Conservation (phyloP, 2,113 vertebrate species). For the Lipophrys pholis region DNA sequence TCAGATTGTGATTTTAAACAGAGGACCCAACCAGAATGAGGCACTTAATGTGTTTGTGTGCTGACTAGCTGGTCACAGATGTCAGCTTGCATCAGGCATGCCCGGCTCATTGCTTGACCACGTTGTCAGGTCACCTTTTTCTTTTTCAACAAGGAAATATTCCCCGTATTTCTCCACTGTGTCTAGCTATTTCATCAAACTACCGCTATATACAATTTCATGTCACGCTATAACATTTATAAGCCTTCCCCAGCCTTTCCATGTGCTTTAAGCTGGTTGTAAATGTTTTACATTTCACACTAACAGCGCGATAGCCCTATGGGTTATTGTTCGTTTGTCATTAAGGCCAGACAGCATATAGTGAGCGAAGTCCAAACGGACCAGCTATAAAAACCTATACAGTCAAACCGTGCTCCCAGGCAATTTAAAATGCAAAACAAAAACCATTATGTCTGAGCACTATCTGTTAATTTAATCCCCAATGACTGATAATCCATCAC, state of each 20-base stretch:
- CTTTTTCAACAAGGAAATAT: constrained; percentile 32
- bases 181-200: constrained; percentile 47
- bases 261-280: constrained; percentile 13
- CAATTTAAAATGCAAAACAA: constrained; percentile 99
- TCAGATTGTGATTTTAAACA: constrained; percentile 85
- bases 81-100: constrained; percentile 58
- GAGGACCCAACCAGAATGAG: constrained; percentile 90
- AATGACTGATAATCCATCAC: constrained; percentile 99
- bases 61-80: constrained; percentile 76
- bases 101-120: constrained; percentile 47
- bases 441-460: constrained; percentile 99
- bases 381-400: constrained; percentile 91
- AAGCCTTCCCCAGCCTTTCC: not conserved
- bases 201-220: constrained; percentile 34
- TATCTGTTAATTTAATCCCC: constrained; percentile 99
- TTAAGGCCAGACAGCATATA: constrained; percentile 41
- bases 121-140: constrained; percentile 60
- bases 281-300: constrained; percentile 63
- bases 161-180: constrained; percentile 42
- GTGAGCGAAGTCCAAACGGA: constrained; percentile 81
- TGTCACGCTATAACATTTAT: not conserved
- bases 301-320: constrained; percentile 39
- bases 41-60: constrained; percentile 86
- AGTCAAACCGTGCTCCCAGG: constrained; percentile 91
- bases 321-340: constrained; percentile 68